Conservation (phyloP, 1,140 invertebrate species). For the Listronotus bonariensis region DNA sequence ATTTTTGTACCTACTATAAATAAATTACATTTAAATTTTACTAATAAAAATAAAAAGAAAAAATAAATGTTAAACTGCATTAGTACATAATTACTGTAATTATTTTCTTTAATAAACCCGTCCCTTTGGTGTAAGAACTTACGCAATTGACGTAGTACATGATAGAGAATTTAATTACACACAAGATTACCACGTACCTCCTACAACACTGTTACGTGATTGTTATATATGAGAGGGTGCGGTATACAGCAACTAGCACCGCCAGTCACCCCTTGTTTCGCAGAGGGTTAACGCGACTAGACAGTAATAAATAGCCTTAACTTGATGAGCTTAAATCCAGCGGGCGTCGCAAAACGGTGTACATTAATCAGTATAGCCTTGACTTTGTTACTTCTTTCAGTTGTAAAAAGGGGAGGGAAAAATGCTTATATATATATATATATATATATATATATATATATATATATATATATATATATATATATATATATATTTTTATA, state of each 20-base stretch:
- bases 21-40: no score
- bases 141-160: not conserved
- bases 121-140: no score
- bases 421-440: no score
- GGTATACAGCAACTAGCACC: conserved; percentile 13
- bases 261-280: conserved; percentile 30
- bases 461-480: no score
- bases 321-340: conserved; percentile 50
- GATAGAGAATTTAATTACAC: conserved; percentile 44
- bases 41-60: no score
- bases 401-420: not conserved
- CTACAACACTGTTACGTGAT: conserved; percentile 44
- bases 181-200: conserved; percentile 45
- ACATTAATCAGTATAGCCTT: conserved; percentile 51
- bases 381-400: conserved; percentile 28
- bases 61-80: no score
- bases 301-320: conserved; percentile 49
- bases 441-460: no score
- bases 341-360: conserved; percentile 47
- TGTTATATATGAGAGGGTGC: conserved; percentile 36
- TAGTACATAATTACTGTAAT: no score
- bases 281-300: conserved; percentile 39
- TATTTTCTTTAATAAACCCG: no score
- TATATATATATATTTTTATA: no score
- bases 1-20: no score